Base-by-base conservation (phyloP, 2,797 vertebrate genomes). In the Ciconia nigra region DNA sequence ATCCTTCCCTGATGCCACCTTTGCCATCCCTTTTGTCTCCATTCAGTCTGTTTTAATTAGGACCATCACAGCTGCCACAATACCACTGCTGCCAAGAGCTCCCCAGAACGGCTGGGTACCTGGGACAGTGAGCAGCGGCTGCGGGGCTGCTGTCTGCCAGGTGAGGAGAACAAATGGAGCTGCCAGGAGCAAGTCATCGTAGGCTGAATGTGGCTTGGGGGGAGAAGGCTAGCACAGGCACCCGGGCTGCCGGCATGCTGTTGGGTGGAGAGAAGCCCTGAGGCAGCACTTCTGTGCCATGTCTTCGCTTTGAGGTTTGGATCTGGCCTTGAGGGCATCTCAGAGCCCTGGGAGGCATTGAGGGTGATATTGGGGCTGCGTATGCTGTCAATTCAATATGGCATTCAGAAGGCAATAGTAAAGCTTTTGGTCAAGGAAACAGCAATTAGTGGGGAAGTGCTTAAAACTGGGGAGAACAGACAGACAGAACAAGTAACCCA, bases 191-290 rank as follows among this genome's bases (percentile, higher is more conserved):
- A 35, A 47, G 52, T n/a, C 13, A 6, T 7, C 0, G 0, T 25
- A 29, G 18, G 33, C 46, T 86, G 63, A 61, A 39, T 58, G 11
- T 22, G 44, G 47, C 59, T 78, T 79, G 77, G 44, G 57, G 41
- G 59, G 83, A 88, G 66, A 84, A 91, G 37, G 44, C 37, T 35
- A 55, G 44, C 33, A 39, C 47, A 57, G 80, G 47, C 51, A 47
- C 28, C 44, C 0, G 0, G 0, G n/a, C 62, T 76, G 46, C 81
- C 1, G 0, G 28, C 29, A 12, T 22, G 28, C 42, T 69, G 7
- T 11, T 46, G 74, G 71, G 37, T 44, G 70, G 70, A 89, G 58
- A 55, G 35, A 61, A 73, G 63, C 67, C 89, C 84, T 24, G 52
- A 83, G 67, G 84, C 91, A 70, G 26, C 33, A 44, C 59, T 70